phyloP scores from a whole-genome alignment of 2,113 vertebrate genomes.

The Parus major region DNA sequence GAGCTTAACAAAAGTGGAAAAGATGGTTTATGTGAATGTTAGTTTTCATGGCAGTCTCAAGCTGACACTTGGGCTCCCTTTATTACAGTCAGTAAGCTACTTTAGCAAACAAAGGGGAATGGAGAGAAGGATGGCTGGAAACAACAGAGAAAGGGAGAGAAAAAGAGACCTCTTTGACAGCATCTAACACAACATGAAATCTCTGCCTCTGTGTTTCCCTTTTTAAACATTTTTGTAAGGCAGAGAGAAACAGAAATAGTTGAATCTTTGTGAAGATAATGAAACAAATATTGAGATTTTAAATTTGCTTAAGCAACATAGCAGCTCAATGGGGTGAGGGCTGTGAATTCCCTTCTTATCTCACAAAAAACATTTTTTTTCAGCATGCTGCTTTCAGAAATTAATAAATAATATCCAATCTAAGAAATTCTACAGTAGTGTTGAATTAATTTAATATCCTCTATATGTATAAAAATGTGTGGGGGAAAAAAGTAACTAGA shows the following conservation, averaged over 20 bases:
- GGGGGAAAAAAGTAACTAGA: not conserved
- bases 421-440: not conserved
- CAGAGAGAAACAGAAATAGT: slow-evolving; percentile 15
- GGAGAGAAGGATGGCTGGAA: slow-evolving; percentile 63
- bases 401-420: not conserved
- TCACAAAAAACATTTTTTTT: not conserved
- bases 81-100: slow-evolving; percentile 75
- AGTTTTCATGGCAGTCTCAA: slow-evolving; percentile 75
- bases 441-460: not conserved
- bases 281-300: slow-evolving; percentile 25
- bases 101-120: slow-evolving; percentile 73
- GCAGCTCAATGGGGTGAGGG: not conserved
- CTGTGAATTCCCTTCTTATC: not conserved
- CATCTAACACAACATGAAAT: slow-evolving; percentile 42
- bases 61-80: slow-evolving; percentile 69
- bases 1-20: slow-evolving; percentile 79
- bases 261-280: slow-evolving; percentile 14
- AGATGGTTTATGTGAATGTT: slow-evolving; percentile 78
- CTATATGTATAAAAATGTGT: not conserved
- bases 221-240: slow-evolving; percentile 4
- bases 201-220: not conserved
- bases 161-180: slow-evolving; percentile 55
- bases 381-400: not conserved
- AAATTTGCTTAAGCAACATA: slow-evolving; percentile 9
- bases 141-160: slow-evolving; percentile 55